Percentiles rank a stretch among this genome's conserved stretches.
Evolutionary conservation across 2,113 vertebrate species (phyloP).

Genomic region (Prionailurus viverrinus): DNA sequence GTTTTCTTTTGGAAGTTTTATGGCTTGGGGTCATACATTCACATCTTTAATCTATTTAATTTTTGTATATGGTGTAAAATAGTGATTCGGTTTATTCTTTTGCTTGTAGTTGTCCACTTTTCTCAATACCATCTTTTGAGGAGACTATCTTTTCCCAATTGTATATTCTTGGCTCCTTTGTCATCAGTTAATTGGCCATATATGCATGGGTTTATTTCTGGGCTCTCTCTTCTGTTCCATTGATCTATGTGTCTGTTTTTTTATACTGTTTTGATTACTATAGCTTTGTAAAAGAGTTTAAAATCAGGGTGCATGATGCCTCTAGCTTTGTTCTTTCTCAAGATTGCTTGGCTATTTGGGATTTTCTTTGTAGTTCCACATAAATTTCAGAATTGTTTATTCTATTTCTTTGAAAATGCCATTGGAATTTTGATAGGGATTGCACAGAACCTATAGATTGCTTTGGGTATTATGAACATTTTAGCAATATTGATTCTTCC

Average conservation of each 20-base stretch:
- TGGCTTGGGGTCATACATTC: background rate
- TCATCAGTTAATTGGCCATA: background rate
- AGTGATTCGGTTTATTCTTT: background rate
- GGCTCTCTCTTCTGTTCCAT: background rate
- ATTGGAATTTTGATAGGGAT: background rate
- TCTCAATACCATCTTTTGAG: background rate
- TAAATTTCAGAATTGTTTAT: background rate
- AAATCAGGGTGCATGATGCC: background rate
- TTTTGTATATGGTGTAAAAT: background rate
- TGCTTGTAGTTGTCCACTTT: background rate
- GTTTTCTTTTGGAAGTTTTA: background rate
- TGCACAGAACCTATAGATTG: background rate
- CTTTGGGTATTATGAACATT: background rate
- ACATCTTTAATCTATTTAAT: background rate
- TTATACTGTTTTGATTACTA: background rate
- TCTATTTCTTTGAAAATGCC: background rate
- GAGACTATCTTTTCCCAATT: background rate
- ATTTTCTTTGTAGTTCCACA: background rate
- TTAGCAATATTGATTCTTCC: background rate
- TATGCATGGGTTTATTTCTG: background rate
- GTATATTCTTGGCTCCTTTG: background rate
- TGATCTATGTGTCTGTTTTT: background rate
- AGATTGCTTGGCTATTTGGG: background rate
- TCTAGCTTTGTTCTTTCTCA: background rate
- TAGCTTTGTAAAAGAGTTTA: background rate